Evolutionary conservation across 1,140 invertebrate species (phyloP).

Genomic region (Pantala flavescens): DNA sequence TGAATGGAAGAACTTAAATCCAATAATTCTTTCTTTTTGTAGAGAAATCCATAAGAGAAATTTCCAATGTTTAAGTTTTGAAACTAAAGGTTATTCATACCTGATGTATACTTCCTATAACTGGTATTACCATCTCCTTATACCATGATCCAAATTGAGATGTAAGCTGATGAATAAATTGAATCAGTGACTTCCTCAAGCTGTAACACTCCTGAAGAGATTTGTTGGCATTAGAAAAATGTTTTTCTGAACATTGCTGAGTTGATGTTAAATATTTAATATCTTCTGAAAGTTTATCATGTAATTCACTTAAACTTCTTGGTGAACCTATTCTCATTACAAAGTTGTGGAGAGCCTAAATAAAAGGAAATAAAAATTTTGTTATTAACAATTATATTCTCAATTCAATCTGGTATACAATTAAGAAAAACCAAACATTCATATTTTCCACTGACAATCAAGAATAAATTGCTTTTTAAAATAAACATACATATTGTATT

Average conservation of each 20-base stretch:
- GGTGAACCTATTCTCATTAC: conserved; percentile 4
- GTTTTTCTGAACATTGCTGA: background rate
- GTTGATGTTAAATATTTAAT: background rate
- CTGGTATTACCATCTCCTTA: background rate
- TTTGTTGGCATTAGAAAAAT: background rate
- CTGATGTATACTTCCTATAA: background rate
- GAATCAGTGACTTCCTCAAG: background rate
- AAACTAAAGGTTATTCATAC: background rate
- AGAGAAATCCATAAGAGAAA: too few species aligned
- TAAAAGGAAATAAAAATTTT: conserved; percentile 10
- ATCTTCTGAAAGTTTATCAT: background rate
- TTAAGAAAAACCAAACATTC: too few species aligned
- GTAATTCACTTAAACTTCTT: background rate
- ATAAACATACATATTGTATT: too few species aligned
- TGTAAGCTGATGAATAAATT: background rate
- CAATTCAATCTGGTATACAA: too few species aligned
- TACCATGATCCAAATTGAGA: background rate
- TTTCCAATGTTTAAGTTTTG: too few species aligned
- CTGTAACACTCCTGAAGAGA: background rate
- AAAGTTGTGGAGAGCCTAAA: conserved; percentile 14
- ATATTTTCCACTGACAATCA: too few species aligned
- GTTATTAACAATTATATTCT: too few species aligned
- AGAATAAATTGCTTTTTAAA: too few species aligned
- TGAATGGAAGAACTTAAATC: too few species aligned
- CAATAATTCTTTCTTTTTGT: too few species aligned